Conservation (phyloP, 2,888 invertebrate genomes). For the Oegoconia quadripuncta region DNA sequence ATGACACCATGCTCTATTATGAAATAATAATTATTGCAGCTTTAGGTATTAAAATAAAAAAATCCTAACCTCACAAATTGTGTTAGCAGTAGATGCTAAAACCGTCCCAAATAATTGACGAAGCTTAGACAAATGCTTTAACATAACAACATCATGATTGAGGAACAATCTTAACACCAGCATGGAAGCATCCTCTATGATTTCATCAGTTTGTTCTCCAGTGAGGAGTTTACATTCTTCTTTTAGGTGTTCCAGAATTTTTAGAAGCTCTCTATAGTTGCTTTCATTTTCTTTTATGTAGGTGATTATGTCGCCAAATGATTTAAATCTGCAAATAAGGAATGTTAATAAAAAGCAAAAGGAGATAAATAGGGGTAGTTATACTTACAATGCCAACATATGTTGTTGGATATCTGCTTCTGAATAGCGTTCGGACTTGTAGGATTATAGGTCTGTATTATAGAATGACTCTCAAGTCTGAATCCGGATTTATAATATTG, state of each 20-base stretch:
- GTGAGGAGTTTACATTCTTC: conserved; percentile 59
- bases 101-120: conserved; percentile 81
- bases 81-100: conserved; percentile 69
- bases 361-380: neutral
- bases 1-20: too few relatives aligned
- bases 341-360: conserved; percentile 10
- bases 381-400: too few relatives aligned
- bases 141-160: conserved; percentile 77
- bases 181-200: conserved; percentile 82
- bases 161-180: conserved; percentile 81
- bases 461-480: too few relatives aligned
- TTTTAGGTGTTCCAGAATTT: conserved; percentile 46
- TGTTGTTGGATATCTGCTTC: too few relatives aligned
- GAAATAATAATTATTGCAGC: too few relatives aligned
- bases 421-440: too few relatives aligned
- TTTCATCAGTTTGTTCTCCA: conserved; percentile 77
- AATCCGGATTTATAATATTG: too few relatives aligned
- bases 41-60: too few relatives aligned
- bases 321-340: conserved; percentile 56
- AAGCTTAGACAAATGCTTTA: conserved; percentile 77
- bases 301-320: conserved; percentile 69
- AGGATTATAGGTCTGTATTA: too few relatives aligned
- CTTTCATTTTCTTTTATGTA: conserved; percentile 58
- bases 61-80: conserved; percentile 75
- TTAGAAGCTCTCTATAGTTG: conserved; percentile 46